Base-by-base conservation (phyloP, 2,888 invertebrate species). In the Agrotis exclamationis region DNA sequence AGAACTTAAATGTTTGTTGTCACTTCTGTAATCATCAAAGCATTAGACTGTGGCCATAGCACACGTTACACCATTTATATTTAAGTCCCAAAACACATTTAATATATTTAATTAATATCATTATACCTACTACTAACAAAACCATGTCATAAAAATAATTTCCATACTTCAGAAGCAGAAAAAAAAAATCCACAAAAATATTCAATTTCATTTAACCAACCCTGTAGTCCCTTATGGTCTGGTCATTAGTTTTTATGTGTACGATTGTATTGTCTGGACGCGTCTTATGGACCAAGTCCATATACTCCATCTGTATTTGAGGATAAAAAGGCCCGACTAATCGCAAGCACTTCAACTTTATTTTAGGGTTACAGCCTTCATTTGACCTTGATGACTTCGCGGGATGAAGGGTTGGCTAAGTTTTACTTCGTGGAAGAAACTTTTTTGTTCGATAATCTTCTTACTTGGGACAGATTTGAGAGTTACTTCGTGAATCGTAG, bases 231-330 rank as follows among this genome's bases (percentile, higher is more conserved):
- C 44, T 18, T 48, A 74, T 45, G 56, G 47, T 45, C 58, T 24
- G 63, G 59, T 68, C 74, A 72, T 84, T 74, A 76, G 75, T 74
- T 80, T 83, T 83, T 80, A 83, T 77, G 70, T 75, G 50, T 60
- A 82, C 39, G 68, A 69, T 76, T 68, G 75, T 83, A 79, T 83
- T 83, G 74, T 82, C 70, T 83, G 76, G 60, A 69, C 54, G 56
- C 63, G 18, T 71, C 69, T 74, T 83, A 75, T 64, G 68, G 69
- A 33, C 64, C 53, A 7, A 53, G 54, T 20, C 20, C 56, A 20
- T 58, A 63, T 68, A 57, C 56, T 60, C 51, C 69, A 70, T 74
- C 58, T 63, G 44, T 59, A 63, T 66, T 39, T 63, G n/a, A 50
- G 39, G 56, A 62, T 58, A 48, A 76, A 76, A 76, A 54, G 68